These are phyloP conservation scores for Bergia sp. DNA, from an alignment of 92 coral and sea anemone species.

Conservation along the genomic window DNA sequence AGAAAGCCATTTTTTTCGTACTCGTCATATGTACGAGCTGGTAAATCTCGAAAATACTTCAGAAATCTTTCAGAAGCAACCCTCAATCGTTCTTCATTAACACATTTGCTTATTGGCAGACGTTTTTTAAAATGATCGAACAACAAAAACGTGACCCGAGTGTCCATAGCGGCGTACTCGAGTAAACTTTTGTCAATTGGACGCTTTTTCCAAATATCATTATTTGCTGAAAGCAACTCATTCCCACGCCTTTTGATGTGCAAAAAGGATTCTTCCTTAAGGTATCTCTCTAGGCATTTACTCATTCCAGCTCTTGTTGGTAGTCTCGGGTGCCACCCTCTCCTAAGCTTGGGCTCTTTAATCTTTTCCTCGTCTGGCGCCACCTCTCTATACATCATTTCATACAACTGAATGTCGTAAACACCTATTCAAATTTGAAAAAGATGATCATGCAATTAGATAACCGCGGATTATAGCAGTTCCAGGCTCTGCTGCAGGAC, in stretches of 20 bases:
- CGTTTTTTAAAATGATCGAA: constrained; percentile 71
- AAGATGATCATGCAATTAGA: not conserved
- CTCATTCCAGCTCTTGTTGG: constrained; percentile 60
- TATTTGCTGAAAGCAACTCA: constrained; percentile 24
- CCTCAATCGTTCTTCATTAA: constrained; percentile 61
- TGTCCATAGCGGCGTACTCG: constrained; percentile 75
- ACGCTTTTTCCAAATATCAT: constrained; percentile 58
- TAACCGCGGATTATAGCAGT: not conserved
- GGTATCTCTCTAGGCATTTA: constrained; percentile 77
- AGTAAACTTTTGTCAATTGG: constrained; percentile 64
- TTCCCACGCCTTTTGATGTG: constrained; percentile 62
- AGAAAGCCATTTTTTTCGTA: constrained; percentile 76
- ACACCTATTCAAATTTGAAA: constrained; percentile 50
- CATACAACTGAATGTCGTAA: constrained; percentile 81
- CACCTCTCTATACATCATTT: constrained; percentile 76
- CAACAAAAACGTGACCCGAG: constrained; percentile 65
- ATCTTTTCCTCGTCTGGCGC: constrained; percentile 26
- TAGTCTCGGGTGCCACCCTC: constrained; percentile 35
- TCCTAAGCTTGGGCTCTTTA: constrained; percentile 5
- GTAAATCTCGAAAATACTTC: constrained; percentile 68
- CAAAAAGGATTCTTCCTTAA: constrained; percentile 62
- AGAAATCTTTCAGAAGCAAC: constrained; percentile 80
- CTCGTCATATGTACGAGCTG: constrained; percentile 60
- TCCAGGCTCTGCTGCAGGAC: too few species aligned
- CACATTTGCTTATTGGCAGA: not conserved